These are phyloP conservation scores for Alcedo atthis DNA, from an alignment of 2,797 vertebrate species.

Conservation along the genomic window DNA sequence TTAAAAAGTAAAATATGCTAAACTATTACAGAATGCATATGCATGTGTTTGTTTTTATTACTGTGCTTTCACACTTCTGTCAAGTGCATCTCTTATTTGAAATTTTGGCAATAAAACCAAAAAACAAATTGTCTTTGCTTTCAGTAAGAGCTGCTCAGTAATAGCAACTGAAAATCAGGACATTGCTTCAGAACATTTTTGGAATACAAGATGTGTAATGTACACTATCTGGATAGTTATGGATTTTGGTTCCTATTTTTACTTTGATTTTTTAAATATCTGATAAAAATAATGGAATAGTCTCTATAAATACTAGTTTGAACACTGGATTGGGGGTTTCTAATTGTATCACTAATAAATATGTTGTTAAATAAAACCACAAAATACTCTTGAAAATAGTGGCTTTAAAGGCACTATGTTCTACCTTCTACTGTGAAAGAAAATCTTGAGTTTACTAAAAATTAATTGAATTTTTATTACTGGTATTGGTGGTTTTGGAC, in stretches of 20 bases:
- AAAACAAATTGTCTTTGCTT: background rate
- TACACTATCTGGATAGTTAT: background rate
- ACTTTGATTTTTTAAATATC: background rate
- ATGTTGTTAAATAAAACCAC: background rate
- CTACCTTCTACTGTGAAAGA: background rate
- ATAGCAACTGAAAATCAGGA: background rate
- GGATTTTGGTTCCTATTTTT: background rate
- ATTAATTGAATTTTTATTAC: background rate
- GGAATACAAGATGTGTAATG: background rate
- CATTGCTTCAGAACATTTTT: background rate
- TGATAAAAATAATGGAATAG: background rate
- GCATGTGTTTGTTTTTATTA: background rate
- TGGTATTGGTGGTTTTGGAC: background rate
- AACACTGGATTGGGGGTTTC: background rate
- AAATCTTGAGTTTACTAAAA: background rate
- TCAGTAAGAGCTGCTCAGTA: background rate
- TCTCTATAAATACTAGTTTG: background rate
- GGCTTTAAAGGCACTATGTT: background rate
- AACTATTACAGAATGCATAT: background rate
- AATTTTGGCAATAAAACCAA: slow-evolving; percentile 14
- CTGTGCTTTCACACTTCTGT: background rate
- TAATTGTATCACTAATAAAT: background rate
- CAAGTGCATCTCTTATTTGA: background rate
- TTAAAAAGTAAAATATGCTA: background rate
- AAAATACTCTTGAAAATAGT: background rate